Evolutionary conservation across 1,140 invertebrate species (phyloP), one percentile per base, ranked within the genome.

Genomic region (Bombus soroeensis): DNA sequence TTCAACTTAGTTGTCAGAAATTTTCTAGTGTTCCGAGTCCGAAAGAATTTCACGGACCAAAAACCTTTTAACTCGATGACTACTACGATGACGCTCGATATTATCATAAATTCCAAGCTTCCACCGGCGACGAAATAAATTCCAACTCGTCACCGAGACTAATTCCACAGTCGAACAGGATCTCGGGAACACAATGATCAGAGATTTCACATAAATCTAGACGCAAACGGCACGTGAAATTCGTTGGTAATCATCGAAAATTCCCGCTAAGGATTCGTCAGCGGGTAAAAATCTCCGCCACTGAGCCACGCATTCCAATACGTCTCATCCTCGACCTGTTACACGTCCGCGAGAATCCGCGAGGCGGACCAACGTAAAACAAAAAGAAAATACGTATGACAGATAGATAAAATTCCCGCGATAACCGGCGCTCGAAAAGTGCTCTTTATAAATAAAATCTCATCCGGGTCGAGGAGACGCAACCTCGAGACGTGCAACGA

Each of bases 361-460:
- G 25, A 80, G 12, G 32, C 15, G 37, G 39, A 28, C n/a, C n/a
- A 13, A 18, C 22, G 28, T 3, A 0, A 53, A 34, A 74, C 25
- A 41, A 68, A 83, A 62, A 28, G 28, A 4, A 47, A 43, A 15
- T 18, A n/a, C 3, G 6, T 1, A 22, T 12, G 72, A 22, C 59
- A n/a, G 18, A 59, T 83, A 78, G 62, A 41, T 43, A 53, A 77
- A 78, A 78, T 41, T 41, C 25, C 41, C 34, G 43, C 43, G 43
- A 70, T 73, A 68, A 41, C 43, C 43, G 39, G 9, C 18, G 66
- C 47, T 83, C 74, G 47, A 59, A 59, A 78, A 71, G 34, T 66
- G 43, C 34, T 39, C 47, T 13, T 64, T n/a, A 70, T 71, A 78
- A 83, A 83, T 83, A 78, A 83, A 78, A 71, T 78, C 64, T 78